Percentiles rank a stretch among this genome's conserved stretches.
Evolutionary conservation across 2,888 invertebrate genomes (phyloP).

Genomic region (Thelaira solivaga): DNA sequence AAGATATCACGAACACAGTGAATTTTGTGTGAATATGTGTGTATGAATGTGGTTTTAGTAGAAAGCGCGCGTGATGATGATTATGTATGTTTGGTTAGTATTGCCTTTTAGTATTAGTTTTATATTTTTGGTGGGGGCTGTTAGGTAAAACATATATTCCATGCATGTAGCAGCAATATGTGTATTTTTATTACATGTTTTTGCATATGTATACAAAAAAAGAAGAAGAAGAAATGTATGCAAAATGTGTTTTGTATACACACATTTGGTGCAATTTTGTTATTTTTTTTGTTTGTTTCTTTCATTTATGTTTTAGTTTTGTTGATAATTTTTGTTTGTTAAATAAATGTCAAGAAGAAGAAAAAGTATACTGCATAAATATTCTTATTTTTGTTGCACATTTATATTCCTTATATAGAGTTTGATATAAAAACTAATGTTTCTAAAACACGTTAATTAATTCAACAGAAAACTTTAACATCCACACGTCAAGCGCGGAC

Average conservation of each 20-base stretch:
- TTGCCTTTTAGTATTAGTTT: slow-evolving; percentile 1
- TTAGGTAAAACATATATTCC: background rate
- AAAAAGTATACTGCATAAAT: no score
- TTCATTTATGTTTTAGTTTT: background rate
- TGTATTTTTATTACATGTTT: background rate
- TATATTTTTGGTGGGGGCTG: background rate
- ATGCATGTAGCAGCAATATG: background rate
- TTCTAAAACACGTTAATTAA: no score
- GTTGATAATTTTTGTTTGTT: background rate
- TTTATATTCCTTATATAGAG: no score
- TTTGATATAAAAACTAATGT: no score
- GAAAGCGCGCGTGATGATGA: slow-evolving; percentile 61
- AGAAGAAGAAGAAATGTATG: slow-evolving; percentile 30
- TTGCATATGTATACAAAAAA: background rate
- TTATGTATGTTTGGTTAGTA: slow-evolving; percentile 44
- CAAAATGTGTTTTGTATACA: no score
- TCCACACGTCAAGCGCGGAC: no score
- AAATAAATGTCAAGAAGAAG: background rate
- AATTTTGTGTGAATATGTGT: slow-evolving; percentile 13
- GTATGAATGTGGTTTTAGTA: slow-evolving; percentile 27
- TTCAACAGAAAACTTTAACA: no score
- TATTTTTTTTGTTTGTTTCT: no score
- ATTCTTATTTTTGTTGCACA: no score
- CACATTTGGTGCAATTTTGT: no score
- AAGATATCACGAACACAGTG: slow-evolving; percentile 38